Evolutionary conservation across 2,797 vertebrate genomes (phyloP).

Genomic region (Enteromius treurensis): DNA sequence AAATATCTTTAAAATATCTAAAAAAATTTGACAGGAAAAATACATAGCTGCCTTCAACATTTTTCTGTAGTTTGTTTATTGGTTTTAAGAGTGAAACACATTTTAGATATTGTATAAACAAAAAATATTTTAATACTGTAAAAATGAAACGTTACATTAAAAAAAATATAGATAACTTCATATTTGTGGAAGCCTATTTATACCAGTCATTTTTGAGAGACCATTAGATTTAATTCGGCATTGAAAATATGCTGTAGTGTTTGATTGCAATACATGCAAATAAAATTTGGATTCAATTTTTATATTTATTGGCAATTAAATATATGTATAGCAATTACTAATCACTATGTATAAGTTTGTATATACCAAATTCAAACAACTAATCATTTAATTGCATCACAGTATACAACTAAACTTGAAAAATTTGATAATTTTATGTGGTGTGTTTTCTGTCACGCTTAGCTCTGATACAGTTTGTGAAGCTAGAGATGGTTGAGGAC

Average conservation of each 20-base stretch:
- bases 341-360: neutral
- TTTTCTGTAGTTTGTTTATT: neutral
- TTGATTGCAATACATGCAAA: neutral
- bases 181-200: neutral
- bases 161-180: neutral
- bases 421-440: neutral
- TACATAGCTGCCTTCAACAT: neutral
- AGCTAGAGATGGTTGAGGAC: constrained; percentile 70
- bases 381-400: neutral
- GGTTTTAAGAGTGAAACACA: neutral
- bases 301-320: neutral
- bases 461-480: constrained; percentile 78
- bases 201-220: neutral
- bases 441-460: neutral
- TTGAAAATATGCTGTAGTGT: neutral
- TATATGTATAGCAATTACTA: neutral
- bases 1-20: neutral
- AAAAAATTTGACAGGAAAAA: neutral
- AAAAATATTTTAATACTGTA: neutral
- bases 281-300: neutral
- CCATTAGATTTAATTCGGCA: neutral
- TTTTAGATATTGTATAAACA: neutral
- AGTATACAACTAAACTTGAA: neutral
- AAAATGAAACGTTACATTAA: neutral
- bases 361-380: neutral